These are phyloP conservation scores for Proisotoma minuta DNA, from an alignment of 2,888 invertebrate genomes.

Conservation along the genomic window DNA sequence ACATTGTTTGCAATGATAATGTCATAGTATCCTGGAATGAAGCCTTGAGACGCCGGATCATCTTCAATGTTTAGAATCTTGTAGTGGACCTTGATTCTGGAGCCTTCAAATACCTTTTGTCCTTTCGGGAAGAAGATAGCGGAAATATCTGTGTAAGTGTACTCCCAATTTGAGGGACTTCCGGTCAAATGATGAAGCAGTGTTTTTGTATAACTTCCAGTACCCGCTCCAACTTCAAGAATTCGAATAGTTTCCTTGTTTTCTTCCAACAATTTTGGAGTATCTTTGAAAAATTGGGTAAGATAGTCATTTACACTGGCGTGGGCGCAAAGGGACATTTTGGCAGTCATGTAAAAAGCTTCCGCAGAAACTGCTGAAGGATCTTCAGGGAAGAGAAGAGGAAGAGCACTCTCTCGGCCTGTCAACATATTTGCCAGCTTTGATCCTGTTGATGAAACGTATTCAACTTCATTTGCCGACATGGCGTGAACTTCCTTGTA, in stretches of 20 bases:
- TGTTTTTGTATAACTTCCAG: slow-evolving; percentile 14
- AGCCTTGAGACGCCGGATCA: slow-evolving; percentile 24
- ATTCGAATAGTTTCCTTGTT: slow-evolving; percentile 16
- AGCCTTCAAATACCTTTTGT: slow-evolving; percentile 22
- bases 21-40: slow-evolving; percentile 21
- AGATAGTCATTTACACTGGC: neutral
- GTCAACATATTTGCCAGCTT: slow-evolving; percentile 11
- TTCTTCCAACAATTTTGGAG: slow-evolving; percentile 3
- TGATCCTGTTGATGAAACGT: slow-evolving; percentile 8
- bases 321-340: neutral
- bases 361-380: slow-evolving; percentile 7
- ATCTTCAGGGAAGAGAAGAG: slow-evolving; percentile 23
- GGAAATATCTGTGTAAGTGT: slow-evolving; percentile 28
- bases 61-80: slow-evolving; percentile 22
- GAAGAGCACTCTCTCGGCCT: slow-evolving; percentile 7
- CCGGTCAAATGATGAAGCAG: slow-evolving; percentile 9
- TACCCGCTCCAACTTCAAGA: slow-evolving; percentile 20
- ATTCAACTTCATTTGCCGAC: slow-evolving; percentile 7
- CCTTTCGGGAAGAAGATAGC: slow-evolving; percentile 15
- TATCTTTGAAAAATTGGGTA: neutral
- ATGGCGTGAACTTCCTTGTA: neutral
- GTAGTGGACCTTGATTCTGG: slow-evolving; percentile 13
- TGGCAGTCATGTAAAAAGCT: slow-evolving; percentile 1
- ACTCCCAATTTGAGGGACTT: slow-evolving; percentile 10
- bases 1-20: slow-evolving; percentile 23